phyloP scores from a whole-genome alignment of 2,113 vertebrate species.

The Delphinus delphis region DNA sequence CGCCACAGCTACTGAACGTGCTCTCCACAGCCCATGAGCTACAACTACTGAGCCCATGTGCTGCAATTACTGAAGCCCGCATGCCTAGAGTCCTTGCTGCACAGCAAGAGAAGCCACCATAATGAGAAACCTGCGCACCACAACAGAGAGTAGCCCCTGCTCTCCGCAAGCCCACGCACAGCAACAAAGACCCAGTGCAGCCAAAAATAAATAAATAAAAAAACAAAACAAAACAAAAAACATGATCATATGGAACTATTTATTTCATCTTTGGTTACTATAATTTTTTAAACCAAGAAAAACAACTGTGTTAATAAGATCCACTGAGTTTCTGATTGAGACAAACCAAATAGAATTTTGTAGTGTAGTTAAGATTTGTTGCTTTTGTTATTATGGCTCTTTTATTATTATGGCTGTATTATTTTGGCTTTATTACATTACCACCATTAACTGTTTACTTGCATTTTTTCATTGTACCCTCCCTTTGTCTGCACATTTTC shows the following conservation, averaged over 20 bases:
- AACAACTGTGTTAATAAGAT: constrained; percentile 22
- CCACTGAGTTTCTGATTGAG: neutral
- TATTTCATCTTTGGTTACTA: constrained; percentile 35
- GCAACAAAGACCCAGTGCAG: too few species aligned
- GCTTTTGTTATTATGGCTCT: constrained; percentile 3
- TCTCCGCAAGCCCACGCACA: too few species aligned
- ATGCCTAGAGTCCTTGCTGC: too few species aligned
- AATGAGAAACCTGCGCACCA: too few species aligned
- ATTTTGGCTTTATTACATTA: neutral
- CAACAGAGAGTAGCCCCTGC: too few species aligned
- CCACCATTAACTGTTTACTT: neutral
- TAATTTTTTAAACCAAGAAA: constrained; percentile 47
- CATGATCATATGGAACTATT: neutral
- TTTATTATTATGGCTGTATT: neutral
- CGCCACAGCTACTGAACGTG: too few species aligned
- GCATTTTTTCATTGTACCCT: neutral
- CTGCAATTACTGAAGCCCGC: too few species aligned
- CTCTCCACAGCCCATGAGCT: too few species aligned
- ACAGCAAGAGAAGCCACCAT: too few species aligned
- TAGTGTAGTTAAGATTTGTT: constrained; percentile 16
- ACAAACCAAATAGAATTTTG: constrained; percentile 19
- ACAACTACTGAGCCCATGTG: too few species aligned
- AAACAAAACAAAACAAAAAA: too few species aligned
- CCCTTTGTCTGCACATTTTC: neutral
- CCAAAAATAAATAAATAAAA: too few species aligned